Conservation (phyloP, 2,797 vertebrate species). For the Darevskia mixta region DNA sequence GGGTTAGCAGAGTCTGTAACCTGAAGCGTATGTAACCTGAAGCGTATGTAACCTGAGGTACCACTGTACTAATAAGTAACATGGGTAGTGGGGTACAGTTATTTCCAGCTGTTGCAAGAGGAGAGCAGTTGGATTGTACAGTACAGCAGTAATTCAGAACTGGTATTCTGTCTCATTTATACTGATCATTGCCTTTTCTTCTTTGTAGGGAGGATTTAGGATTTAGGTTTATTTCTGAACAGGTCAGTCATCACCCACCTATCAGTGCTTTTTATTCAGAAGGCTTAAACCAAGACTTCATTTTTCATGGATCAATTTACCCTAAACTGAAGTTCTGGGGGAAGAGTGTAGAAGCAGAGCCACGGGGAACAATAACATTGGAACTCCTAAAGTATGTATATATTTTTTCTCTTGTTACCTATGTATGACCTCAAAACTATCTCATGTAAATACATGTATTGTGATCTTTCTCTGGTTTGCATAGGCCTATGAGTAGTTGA, state of each 20-base stretch:
- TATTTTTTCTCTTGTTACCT: not conserved
- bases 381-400: constrained; percentile 91
- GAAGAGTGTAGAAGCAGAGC: constrained; percentile 97
- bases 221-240: constrained; percentile 93
- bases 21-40: too few species aligned
- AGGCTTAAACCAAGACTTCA: constrained; percentile 90
- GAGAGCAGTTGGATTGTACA: not conserved
- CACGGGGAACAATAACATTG: constrained; percentile 94
- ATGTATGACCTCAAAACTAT: not conserved
- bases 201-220: constrained; percentile 89
- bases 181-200: constrained; percentile 14
- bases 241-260: constrained; percentile 97
- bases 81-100: not conserved
- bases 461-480: constrained; percentile 2
- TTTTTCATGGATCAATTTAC: constrained; percentile 97
- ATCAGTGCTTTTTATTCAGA: constrained; percentile 96
- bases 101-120: not conserved
- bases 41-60: too few species aligned
- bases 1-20: too few species aligned
- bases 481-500: not conserved
- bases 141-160: not conserved
- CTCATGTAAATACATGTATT: not conserved
- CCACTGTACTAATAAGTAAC: not conserved
- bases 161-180: not conserved
- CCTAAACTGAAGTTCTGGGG: constrained; percentile 99